phyloP scores from a whole-genome alignment of 2,797 vertebrate genomes.

The Tamandua tetradactyla region DNA sequence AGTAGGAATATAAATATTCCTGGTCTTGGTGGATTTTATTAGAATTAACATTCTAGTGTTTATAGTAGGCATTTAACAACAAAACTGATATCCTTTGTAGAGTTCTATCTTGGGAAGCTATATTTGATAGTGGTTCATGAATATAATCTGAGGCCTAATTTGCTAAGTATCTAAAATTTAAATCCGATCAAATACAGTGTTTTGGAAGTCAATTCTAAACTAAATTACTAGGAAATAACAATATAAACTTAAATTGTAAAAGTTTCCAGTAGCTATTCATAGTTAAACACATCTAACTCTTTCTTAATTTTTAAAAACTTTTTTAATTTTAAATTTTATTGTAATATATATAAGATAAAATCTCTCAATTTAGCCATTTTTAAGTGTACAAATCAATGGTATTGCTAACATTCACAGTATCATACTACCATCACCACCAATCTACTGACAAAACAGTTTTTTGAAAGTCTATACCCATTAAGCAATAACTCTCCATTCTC shows the following conservation, averaged over 20 bases:
- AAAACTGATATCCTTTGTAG: not conserved
- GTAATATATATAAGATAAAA: too few species aligned
- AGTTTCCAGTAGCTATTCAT: not conserved
- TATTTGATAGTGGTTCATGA: not conserved
- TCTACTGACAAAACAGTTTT: too few species aligned
- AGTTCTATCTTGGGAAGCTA: not conserved
- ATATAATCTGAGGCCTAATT: not conserved
- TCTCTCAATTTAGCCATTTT: too few species aligned
- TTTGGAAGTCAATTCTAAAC: not conserved
- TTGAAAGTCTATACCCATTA: too few species aligned
- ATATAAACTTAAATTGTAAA: not conserved
- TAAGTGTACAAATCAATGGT: too few species aligned
- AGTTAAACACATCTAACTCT: not conserved
- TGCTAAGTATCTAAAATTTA: not conserved
- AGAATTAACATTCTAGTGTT: constrained; percentile 37
- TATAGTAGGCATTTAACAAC: not conserved
- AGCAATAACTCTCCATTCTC: too few species aligned
- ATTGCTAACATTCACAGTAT: too few species aligned
- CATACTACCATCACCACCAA: too few species aligned
- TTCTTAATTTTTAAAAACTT: not conserved
- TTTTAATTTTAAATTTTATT: too few species aligned
- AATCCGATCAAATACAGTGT: not conserved
- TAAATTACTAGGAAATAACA: not conserved
- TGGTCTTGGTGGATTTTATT: not conserved
- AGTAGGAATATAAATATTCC: not conserved